phyloP scores from a whole-genome alignment of 2,888 invertebrate species.

The Oxystoma pomonae region DNA sequence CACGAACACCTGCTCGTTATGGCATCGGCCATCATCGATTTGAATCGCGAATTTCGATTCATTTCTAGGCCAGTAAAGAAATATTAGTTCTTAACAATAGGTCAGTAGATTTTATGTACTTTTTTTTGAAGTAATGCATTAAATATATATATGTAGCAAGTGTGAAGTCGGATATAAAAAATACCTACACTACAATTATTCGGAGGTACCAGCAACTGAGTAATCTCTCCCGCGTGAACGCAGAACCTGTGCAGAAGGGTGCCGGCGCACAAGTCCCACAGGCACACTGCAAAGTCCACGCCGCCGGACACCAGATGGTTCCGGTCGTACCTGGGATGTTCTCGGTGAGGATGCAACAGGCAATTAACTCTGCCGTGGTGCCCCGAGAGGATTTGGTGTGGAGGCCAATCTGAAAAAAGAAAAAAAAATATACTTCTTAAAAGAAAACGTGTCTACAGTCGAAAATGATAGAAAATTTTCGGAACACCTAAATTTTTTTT shows the following conservation, averaged over 20 bases:
- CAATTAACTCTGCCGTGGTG: slow-evolving; percentile 94
- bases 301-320: slow-evolving; percentile 92
- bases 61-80: too few relatives aligned
- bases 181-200: slow-evolving; percentile 78
- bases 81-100: too few relatives aligned
- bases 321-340: slow-evolving; percentile 83
- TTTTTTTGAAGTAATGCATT: too few relatives aligned
- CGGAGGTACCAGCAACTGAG: slow-evolving; percentile 91
- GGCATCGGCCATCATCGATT: too few relatives aligned
- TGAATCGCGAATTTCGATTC: too few relatives aligned
- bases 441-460: not conserved
- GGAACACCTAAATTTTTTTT: too few relatives aligned
- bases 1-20: too few relatives aligned
- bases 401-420: slow-evolving; percentile 72
- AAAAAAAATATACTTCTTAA: not conserved
- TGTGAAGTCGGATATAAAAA: too few relatives aligned
- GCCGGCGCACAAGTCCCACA: slow-evolving; percentile 94
- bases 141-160: too few relatives aligned
- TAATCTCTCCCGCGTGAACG: slow-evolving; percentile 96
- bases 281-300: slow-evolving; percentile 94
- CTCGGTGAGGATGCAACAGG: slow-evolving; percentile 89
- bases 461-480: too few relatives aligned
- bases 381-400: slow-evolving; percentile 81
- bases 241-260: slow-evolving; percentile 89
- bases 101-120: too few relatives aligned